phyloP scores from a whole-genome alignment of 2,888 invertebrate species.

The Cerceris rybyensis region DNA sequence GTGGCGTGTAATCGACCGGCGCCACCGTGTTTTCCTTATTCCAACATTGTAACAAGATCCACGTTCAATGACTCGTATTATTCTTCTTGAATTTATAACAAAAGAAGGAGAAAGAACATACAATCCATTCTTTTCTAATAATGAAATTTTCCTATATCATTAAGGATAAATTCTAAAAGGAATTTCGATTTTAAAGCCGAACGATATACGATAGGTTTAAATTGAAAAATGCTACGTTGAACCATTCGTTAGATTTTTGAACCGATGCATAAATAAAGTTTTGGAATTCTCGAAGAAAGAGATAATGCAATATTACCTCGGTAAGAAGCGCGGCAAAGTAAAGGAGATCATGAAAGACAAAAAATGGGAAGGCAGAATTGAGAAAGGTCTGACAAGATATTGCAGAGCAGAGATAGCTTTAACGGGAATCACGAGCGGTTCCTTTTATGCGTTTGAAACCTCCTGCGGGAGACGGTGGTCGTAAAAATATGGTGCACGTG shows the following conservation, averaged over 20 bases:
- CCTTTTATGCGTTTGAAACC: conserved; percentile 33
- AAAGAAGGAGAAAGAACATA: neutral
- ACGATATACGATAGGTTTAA: neutral
- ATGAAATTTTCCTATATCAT: neutral
- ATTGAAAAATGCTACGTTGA: conserved; percentile 11
- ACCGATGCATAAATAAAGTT: neutral
- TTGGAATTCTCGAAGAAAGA: neutral
- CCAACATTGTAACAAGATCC: neutral
- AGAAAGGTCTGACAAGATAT: conserved; percentile 17
- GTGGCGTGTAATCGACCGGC: neutral
- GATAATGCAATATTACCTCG: neutral
- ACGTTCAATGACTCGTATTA: neutral
- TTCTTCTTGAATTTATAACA: neutral
- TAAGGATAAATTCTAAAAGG: neutral
- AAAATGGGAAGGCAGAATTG: conserved; percentile 12
- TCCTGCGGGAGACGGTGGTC: conserved; percentile 5
- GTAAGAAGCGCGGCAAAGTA: neutral
- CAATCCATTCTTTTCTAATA: too few relatives aligned
- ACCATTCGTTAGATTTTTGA: neutral
- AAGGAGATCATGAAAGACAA: neutral
- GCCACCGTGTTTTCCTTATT: neutral
- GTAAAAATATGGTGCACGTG: conserved; percentile 20
- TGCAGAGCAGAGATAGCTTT: conserved; percentile 1
- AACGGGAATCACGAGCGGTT: conserved; percentile 12
- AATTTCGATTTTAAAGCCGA: neutral